Percentiles rank a stretch among this genome's conserved stretches.
Evolutionary conservation across 1,140 invertebrate species (phyloP).

Genomic region (Ruditapes philippinarum): DNA sequence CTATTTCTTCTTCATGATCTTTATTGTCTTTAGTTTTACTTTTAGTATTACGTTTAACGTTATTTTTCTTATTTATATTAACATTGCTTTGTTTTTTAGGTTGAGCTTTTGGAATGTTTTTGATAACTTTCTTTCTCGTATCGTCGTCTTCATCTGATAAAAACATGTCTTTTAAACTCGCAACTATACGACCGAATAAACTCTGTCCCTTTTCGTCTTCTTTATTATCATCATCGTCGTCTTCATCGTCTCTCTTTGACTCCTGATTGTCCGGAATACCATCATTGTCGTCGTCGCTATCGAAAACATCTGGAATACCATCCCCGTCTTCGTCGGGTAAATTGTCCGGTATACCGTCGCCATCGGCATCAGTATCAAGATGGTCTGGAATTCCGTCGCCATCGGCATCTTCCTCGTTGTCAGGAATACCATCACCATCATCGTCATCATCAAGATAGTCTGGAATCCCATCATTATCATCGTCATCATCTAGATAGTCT

Average conservation of each 20-base stretch:
- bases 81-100: conserved; percentile 44
- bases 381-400: conserved; percentile 69
- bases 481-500: conserved; percentile 78
- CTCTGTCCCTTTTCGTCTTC: conserved; percentile 80
- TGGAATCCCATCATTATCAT: conserved; percentile 81
- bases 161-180: conserved; percentile 75
- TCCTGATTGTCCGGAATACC: conserved; percentile 74
- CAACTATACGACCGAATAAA: conserved; percentile 53
- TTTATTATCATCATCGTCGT: conserved; percentile 65
- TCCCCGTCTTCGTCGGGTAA: conserved; percentile 81
- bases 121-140: conserved; percentile 68
- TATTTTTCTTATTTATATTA: conserved; percentile 26
- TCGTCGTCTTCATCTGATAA: conserved; percentile 79
- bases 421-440: conserved; percentile 82
- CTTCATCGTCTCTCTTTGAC: conserved; percentile 64
- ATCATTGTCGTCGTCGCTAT: conserved; percentile 78
- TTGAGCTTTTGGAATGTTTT: conserved; percentile 67
- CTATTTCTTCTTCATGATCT: conserved; percentile 67
- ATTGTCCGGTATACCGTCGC: conserved; percentile 80
- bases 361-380: conserved; percentile 76
- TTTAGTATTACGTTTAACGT: conserved; percentile 21
- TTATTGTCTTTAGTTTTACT: conserved; percentile 30
- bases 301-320: conserved; percentile 77
- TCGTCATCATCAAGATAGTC: conserved; percentile 70
- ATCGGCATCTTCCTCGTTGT: conserved; percentile 35